Evolutionary conservation across 2,797 vertebrate species (phyloP), one percentile per base, ranked within the genome.

Genomic region (Salmo trutta): DNA sequence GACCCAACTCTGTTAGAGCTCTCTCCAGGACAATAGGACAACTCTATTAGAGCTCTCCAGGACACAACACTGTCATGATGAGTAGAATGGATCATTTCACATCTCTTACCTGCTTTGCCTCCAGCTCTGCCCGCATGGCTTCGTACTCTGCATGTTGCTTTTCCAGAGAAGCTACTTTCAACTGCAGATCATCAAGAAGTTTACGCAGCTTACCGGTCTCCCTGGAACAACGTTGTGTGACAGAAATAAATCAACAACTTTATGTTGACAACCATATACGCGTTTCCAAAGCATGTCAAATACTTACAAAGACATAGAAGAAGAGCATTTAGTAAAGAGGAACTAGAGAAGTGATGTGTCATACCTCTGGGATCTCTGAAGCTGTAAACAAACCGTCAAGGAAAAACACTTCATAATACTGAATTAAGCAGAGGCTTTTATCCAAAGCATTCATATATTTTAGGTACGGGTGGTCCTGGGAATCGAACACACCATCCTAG

Each of bases 181-280:
- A 87, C 71, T 97, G 93, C 88, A 98, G 94, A 87, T 98, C 95
- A 71, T 97, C 96, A 77, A 98, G 93, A 89, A 98, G 96, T 77
- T 94, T 92, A 80, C 96, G 96, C 69, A 98, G 93, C 29, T 93
- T 92, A 76, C 93, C 92, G 14, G 95, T 93, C 84, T 98, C 96
- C 88, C 97, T 99, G 84, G 2, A 74, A 78, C 52, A 78, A 3
- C 17, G 21, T 65, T 27, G 64, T 56, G 53, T 10, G 14, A 24
- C 15, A 73, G 41, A 56, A n/a, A 59, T 27, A 47, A 24, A 14
- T 70, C 19, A 54, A 54, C n/a, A 62, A 16, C 19, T 8, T 51
- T 24, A 71, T 51, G 41, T 19, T 4, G n/a, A 21, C 36, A 14
- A 47, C 41, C 41, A 47, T 47, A 3, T 47, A 47, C 24, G 24